Conservation (phyloP, 2,113 vertebrate genomes). For the Capreolus pygargus region DNA sequence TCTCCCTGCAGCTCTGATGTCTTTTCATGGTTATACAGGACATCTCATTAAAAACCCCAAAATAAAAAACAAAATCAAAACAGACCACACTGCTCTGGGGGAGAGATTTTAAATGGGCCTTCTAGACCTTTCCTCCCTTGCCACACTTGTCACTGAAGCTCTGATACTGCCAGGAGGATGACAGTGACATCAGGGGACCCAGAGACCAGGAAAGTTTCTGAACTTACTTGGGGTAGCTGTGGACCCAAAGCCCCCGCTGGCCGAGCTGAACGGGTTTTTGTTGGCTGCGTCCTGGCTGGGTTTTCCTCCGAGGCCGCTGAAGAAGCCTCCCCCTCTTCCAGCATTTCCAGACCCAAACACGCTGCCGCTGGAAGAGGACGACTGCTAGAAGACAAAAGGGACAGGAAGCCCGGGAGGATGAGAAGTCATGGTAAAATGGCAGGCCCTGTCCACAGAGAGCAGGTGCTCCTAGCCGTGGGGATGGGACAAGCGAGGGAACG, state of each 20-base stretch:
- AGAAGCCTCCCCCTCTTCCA: slow-evolving; percentile 88
- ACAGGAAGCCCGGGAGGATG: background rate
- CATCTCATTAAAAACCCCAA: background rate
- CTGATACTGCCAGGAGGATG: background rate
- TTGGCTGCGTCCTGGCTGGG: slow-evolving; percentile 96
- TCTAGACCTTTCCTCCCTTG: background rate
- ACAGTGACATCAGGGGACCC: background rate
- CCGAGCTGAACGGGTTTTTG: slow-evolving; percentile 94
- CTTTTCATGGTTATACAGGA: background rate
- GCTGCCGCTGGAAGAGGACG: slow-evolving; percentile 82
- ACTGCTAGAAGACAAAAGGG: slow-evolving; percentile 71
- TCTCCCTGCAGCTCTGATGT: background rate
- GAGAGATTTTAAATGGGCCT: background rate
- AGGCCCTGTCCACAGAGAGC: background rate
- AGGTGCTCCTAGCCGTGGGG: background rate
- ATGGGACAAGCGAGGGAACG: background rate
- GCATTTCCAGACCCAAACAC: slow-evolving; percentile 88
- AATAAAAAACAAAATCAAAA: background rate
- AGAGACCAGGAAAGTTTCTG: background rate
- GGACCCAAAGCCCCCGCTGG: slow-evolving; percentile 81
- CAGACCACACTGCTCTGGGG: background rate
- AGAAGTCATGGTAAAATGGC: background rate
- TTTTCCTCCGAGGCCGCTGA: slow-evolving; percentile 96
- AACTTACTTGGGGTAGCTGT: slow-evolving; percentile 82
- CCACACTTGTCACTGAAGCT: background rate